Base-by-base conservation (phyloP, 1,140 invertebrate genomes). In the Drosophila cardini region DNA sequence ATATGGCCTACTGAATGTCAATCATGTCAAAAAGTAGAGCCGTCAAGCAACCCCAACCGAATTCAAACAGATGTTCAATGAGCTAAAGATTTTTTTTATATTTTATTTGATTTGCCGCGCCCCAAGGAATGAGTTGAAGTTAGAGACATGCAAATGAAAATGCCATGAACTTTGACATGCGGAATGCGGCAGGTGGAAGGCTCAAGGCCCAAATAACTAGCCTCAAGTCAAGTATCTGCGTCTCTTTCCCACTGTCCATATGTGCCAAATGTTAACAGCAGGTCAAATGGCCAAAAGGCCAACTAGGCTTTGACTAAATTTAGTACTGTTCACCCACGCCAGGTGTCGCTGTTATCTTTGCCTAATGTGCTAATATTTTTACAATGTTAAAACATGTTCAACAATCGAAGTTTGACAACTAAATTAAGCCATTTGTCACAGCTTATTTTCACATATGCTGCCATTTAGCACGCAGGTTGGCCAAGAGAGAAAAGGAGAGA, bases 361-460 rank as follows among this genome's bases (percentile, higher is more conserved):
- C 42, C 52, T 89, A 87, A 87, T 89, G 83, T 84, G 83, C 85
- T 80, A 87, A 86, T 89, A 89, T 89, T 86, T 85, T 81, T 76
- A 83, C 60, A 64, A 82, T 82, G 72, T 80, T 86, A 76, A 80
- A 90, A 67, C 70, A 78, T 81, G 87, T 75, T 84, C 50, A 76
- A 78, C 74, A 76, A 80, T 55, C 45, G 21, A 32, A 64, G 10
- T 67, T 50, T 89, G 90, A 91, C 90, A 90, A 90, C 76, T 90
- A 91, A 91, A 91, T 91, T 91, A 91, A 91, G 79, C 83, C 90
- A 91, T 91, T 91, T 91, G 90, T 91, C 90, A 90, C 81, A 84
- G 90, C 90, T 91, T 91, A 91, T 90, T 87, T 87, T 91, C 90
- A 74, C 90, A 91, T 91, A 91, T 91, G 90, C 80, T 91, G 82